phyloP scores from a whole-genome alignment of 2,797 vertebrate genomes.

The Bovichtus diacanthus region DNA sequence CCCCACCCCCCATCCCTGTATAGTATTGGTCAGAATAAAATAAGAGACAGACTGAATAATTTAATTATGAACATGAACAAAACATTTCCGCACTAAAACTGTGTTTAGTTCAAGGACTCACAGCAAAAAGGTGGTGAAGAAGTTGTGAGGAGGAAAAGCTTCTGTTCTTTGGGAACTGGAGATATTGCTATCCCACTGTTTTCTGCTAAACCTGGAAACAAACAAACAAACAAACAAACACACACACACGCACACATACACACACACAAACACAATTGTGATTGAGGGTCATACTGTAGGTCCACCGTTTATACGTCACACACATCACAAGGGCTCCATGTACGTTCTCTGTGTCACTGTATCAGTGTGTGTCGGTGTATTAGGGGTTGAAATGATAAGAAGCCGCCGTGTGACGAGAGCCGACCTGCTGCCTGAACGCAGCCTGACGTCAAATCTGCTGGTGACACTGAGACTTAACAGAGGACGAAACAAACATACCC shows the following conservation, averaged over 20 bases:
- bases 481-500: neutral
- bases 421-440: slow-evolving; percentile 2
- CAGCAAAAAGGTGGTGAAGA: slow-evolving; percentile 89
- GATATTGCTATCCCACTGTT: slow-evolving; percentile 84
- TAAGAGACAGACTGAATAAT: no score
- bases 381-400: slow-evolving; percentile 37
- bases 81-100: neutral
- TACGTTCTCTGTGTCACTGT: slow-evolving; percentile 19
- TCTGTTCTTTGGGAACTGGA: slow-evolving; percentile 87
- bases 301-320: neutral
- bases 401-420: slow-evolving; percentile 10
- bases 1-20: no score
- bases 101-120: slow-evolving; percentile 70
- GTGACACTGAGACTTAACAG: slow-evolving; percentile 25
- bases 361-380: neutral
- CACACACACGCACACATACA: slow-evolving; percentile 35
- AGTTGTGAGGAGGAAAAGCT: slow-evolving; percentile 89
- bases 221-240: slow-evolving; percentile 51
- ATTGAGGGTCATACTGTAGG: neutral
- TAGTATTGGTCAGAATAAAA: no score
- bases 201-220: slow-evolving; percentile 85
- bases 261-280: slow-evolving; percentile 5
- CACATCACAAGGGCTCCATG: neutral
- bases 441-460: neutral
- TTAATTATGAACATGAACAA: no score